phyloP scores from a whole-genome alignment of 2,113 vertebrate species.

The Rana temporaria region DNA sequence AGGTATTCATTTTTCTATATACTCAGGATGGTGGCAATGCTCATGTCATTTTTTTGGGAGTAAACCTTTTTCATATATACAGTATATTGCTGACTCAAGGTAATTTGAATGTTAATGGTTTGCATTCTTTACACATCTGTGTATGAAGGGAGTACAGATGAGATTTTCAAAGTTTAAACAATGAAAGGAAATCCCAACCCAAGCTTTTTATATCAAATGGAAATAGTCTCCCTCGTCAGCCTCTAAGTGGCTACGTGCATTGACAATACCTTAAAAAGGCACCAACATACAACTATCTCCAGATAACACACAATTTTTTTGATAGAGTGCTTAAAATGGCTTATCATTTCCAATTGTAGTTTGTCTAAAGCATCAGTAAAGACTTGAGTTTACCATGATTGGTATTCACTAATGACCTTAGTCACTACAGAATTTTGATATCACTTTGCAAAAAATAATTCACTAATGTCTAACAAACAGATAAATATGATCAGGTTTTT shows the following conservation, averaged over 20 bases:
- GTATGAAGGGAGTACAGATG: conserved; percentile 65
- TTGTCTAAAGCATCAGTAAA: too few relatives aligned
- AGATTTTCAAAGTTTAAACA: conserved; percentile 73
- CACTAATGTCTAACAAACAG: too few relatives aligned
- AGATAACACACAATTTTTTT: not conserved
- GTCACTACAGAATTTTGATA: too few relatives aligned
- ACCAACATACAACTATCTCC: not conserved
- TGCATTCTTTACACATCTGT: conserved; percentile 62
- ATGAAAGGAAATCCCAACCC: conserved; percentile 83
- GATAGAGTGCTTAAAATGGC: not conserved
- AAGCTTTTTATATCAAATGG: conserved; percentile 64
- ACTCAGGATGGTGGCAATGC: too few relatives aligned
- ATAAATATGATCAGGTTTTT: too few relatives aligned
- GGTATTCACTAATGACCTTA: too few relatives aligned
- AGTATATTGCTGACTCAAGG: conserved; percentile 26
- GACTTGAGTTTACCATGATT: too few relatives aligned
- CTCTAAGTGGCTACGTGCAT: conserved; percentile 5
- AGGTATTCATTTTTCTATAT: too few relatives aligned
- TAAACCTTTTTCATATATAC: too few relatives aligned
- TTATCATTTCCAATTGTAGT: not conserved
- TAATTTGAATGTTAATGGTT: not conserved
- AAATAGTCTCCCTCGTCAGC: conserved; percentile 45
- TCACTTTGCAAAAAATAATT: too few relatives aligned
- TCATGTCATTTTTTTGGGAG: too few relatives aligned
- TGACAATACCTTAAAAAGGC: not conserved